Percentiles rank a stretch among this genome's conserved stretches.
phyloP scores from a whole-genome alignment of 2,888 invertebrate genomes.

The Fragum whitleyi region DNA sequence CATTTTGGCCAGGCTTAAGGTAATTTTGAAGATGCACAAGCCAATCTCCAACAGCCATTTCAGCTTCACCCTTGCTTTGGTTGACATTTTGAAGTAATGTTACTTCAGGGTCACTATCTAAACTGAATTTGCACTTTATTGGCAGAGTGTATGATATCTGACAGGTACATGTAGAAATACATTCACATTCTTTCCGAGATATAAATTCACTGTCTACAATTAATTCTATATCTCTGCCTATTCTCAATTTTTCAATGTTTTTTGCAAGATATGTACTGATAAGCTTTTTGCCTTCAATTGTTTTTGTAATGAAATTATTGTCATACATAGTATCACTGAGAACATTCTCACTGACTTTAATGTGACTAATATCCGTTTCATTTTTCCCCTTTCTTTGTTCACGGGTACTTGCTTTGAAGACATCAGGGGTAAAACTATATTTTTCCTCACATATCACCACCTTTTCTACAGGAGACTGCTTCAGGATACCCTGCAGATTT shows the following conservation, averaged over 20 bases:
- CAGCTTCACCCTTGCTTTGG: slow-evolving; percentile 24
- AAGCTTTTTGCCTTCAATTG: too few relatives aligned
- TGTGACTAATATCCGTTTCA: slow-evolving; percentile 29
- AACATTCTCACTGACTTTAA: slow-evolving; percentile 38
- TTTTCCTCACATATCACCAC: slow-evolving; percentile 45
- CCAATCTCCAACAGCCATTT: slow-evolving; percentile 39
- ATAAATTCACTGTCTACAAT: slow-evolving; percentile 39
- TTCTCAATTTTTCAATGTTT: slow-evolving; percentile 24
- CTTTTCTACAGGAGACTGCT: slow-evolving; percentile 19
- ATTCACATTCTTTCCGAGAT: slow-evolving; percentile 7
- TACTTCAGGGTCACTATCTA: background rate
- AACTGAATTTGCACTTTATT: slow-evolving; percentile 1
- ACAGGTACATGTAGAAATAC: background rate
- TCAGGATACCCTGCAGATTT: slow-evolving; percentile 20
- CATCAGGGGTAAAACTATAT: slow-evolving; percentile 46
- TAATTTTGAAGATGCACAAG: slow-evolving; percentile 1
- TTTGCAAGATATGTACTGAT: slow-evolving; percentile 29
- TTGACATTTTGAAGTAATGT: background rate
- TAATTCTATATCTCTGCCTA: slow-evolving; percentile 8
- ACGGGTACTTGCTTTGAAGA: slow-evolving; percentile 50
- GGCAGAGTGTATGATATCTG: background rate
- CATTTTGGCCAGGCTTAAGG: background rate
- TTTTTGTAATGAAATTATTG: too few relatives aligned
- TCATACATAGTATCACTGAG: too few relatives aligned
- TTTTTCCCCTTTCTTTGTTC: slow-evolving; percentile 26